These are phyloP conservation scores for Spinibarbus caldwelli DNA, from an alignment of 2,797 vertebrate genomes.

Conservation along the genomic window DNA sequence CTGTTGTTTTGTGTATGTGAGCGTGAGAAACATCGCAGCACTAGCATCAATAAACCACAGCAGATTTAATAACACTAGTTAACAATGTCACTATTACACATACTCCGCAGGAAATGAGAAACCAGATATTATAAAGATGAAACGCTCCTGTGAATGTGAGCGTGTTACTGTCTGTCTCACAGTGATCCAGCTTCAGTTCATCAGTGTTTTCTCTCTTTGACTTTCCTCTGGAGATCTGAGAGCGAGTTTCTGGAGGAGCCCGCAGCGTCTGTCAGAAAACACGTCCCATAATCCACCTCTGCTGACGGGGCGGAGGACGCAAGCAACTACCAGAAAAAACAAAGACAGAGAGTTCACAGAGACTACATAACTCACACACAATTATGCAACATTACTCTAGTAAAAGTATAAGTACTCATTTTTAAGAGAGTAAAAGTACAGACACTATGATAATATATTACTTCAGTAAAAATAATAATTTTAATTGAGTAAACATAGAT, in stretches of 20 bases:
- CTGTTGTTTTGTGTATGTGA: background rate
- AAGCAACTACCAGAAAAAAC: background rate
- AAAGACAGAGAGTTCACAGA: background rate
- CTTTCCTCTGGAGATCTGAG: background rate
- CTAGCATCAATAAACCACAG: background rate
- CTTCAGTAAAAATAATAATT: no score
- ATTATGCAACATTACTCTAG: background rate
- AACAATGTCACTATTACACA: background rate
- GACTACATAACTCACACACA: background rate
- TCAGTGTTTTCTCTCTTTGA: background rate
- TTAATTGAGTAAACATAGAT: no score
- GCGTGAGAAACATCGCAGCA: background rate
- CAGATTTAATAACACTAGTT: background rate
- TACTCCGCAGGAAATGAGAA: background rate
- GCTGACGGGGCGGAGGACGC: background rate
- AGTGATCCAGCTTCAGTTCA: background rate
- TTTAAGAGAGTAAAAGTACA: no score
- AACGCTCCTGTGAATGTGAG: no score
- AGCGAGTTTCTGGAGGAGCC: background rate
- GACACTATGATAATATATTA: no score
- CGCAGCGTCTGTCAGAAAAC: background rate
- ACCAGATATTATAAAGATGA: background rate
- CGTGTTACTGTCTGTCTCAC: background rate
- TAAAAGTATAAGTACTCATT: background rate
- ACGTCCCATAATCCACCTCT: constrained; percentile 15